These are phyloP conservation scores for Pteruthius melanotis DNA, from an alignment of 2,113 vertebrate species.

Conservation along the genomic window DNA sequence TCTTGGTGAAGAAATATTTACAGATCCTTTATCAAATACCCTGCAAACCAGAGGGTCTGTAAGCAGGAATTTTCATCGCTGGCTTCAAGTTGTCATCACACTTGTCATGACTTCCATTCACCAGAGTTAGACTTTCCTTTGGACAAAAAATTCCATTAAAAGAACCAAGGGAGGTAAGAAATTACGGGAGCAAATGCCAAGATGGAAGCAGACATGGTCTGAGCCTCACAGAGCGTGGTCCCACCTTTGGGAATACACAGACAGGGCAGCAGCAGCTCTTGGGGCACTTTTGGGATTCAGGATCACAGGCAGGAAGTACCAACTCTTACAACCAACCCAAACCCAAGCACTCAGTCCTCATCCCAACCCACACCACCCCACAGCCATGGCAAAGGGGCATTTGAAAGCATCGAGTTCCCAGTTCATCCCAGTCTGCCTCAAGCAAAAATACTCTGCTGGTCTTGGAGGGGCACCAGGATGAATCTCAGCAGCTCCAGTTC, in stretches of 20 bases:
- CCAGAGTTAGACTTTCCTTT: not conserved
- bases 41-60: not conserved
- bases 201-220: accelerated
- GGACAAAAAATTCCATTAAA: not conserved
- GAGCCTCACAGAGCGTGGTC: accelerated
- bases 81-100: not conserved
- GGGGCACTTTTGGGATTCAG: not conserved
- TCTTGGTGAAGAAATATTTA: not conserved
- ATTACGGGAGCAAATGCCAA: accelerated
- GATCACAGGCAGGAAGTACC: not conserved
- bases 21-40: not conserved
- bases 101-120: not conserved
- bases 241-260: not conserved
- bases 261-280: not conserved
- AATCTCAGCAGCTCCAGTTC: not conserved
- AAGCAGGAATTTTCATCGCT: accelerated
- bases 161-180: not conserved
- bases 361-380: not conserved
- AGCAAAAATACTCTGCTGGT: not conserved
- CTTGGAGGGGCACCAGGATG: accelerated
- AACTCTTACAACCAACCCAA: accelerated
- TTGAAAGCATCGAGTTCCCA: not conserved
- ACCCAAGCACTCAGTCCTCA: accelerated
- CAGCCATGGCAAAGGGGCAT: accelerated
- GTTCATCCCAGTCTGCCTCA: not conserved